phyloP scores from a whole-genome alignment of 2,888 invertebrate genomes.

The Andrena camellia region DNA sequence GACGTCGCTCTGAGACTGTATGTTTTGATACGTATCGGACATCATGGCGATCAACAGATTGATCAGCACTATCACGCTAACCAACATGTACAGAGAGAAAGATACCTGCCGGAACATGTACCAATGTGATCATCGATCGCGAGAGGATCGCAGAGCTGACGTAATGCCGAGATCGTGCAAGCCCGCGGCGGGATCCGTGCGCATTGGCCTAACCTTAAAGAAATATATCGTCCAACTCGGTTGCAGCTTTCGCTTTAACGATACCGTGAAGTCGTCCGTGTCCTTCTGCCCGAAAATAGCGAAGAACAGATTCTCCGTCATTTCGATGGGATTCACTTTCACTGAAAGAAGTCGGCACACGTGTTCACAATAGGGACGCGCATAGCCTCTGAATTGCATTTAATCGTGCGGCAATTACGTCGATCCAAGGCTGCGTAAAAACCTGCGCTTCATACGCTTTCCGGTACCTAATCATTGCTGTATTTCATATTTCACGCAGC shows the following conservation, averaged over 20 bases:
- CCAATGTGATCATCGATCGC: slow-evolving; percentile 33
- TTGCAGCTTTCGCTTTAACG: slow-evolving; percentile 86
- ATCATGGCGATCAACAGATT: slow-evolving; percentile 99
- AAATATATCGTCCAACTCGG: slow-evolving; percentile 94
- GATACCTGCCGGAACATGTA: slow-evolving; percentile 86
- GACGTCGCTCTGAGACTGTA: slow-evolving; percentile 93
- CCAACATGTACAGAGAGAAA: slow-evolving; percentile 98
- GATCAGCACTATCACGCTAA: slow-evolving; percentile 99
- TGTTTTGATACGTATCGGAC: slow-evolving; percentile 99
- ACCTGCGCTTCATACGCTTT: too few species aligned
- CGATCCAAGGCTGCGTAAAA: slow-evolving; percentile 16
- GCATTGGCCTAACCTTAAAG: slow-evolving; percentile 89
- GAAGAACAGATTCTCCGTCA: slow-evolving; percentile 99
- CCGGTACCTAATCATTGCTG: too few species aligned
- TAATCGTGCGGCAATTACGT: neutral
- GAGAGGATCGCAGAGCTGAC: neutral
- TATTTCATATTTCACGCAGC: neutral
- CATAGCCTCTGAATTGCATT: neutral
- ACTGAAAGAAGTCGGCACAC: slow-evolving; percentile 87
- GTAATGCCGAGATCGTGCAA: neutral
- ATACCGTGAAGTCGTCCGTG: slow-evolving; percentile 87
- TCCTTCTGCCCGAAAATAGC: slow-evolving; percentile 98
- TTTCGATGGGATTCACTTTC: slow-evolving; percentile 95
- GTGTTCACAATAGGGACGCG: slow-evolving; percentile 4
- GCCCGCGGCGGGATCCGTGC: neutral